These are phyloP conservation scores for Mellivora capensis DNA, from an alignment of 2,113 vertebrate genomes.

Conservation along the genomic window DNA sequence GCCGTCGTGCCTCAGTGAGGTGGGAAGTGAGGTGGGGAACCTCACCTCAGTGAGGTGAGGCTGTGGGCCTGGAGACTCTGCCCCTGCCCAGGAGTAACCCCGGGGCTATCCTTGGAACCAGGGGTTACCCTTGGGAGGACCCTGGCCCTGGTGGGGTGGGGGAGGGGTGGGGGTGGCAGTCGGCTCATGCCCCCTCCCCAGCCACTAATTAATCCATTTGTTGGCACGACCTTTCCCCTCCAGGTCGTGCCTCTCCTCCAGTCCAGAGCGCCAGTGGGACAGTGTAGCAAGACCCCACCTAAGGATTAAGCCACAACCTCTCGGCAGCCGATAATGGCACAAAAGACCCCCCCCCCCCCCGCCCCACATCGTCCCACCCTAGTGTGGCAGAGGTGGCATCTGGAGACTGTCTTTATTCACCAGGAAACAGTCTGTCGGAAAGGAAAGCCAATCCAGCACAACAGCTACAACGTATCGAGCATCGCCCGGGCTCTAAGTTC, in stretches of 20 bases:
- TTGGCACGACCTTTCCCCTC: not conserved
- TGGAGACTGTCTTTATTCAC: too few species aligned
- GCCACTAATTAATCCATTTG: not conserved
- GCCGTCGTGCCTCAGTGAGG: not conserved
- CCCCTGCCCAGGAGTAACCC: not conserved
- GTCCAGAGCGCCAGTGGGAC: not conserved
- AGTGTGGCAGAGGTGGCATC: not conserved
- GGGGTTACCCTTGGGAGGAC: not conserved
- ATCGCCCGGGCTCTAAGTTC: rapidly evolving
- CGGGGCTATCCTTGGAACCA: not conserved
- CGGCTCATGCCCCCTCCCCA: not conserved
- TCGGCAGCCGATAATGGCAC: too few species aligned
- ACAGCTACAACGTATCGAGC: too few species aligned
- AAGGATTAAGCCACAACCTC: not conserved
- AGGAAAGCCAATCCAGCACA: too few species aligned
- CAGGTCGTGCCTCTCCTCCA: too few species aligned
- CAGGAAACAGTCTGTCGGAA: too few species aligned
- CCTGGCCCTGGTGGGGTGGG: not conserved
- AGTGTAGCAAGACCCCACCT: not conserved
- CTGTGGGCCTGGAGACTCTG: too few species aligned
- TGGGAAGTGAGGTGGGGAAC: too few species aligned
- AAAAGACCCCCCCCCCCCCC: not conserved
- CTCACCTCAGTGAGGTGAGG: not conserved
- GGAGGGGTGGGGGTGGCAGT: not conserved
- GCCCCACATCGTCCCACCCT: not conserved